Base-by-base conservation (phyloP, 2,888 invertebrate genomes). In the Troides oblongomaculatus region DNA sequence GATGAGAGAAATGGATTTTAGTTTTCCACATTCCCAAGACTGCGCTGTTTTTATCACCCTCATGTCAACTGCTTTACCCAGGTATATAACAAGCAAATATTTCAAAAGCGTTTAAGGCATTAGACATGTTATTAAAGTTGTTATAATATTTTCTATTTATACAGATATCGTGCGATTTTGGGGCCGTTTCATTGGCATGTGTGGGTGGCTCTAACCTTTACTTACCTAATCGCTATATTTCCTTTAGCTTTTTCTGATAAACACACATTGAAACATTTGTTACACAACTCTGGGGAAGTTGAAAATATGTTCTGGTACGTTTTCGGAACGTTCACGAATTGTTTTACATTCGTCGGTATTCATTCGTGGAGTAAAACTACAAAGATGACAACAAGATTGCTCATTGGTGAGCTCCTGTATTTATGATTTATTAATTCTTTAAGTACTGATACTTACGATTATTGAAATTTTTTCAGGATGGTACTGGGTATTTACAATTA, bases 271-370 rank as follows among this genome's bases (percentile, higher is more conserved):
- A 91, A 87, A 12, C 95, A 95, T 79, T 86, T 97, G 46, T 77
- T 96, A 43, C 92, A 94, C 58, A 94, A 95, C 75, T 95, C 95
- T 70, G 94, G 95, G 64, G 95, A 96, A 88, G 90, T 96, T 56
- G 96, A 96, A 85, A 96, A 96, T 77, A 96, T 97, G 96, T 97
- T 97, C 83, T 97, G 97, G 97, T 96, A 96, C 80, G 96, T 97
- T 68, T 97, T 96, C 78, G 96, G 97, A 7, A 97, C 96, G 60
- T 97, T 97, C 79, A 97, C 97, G 0, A 97, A 97, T 79, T 95
- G 95, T 75, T 96, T 97, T 77, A 95, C 95, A 0, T 96, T 96
- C 78, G 85, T 92, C 58, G 95, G 96, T 0, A 93, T 93, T 79
- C 94, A 94, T 76, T 95, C 96, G 17, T 97, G 96, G 96, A 94